Evolutionary conservation across 2,888 invertebrate genomes (phyloP), one percentile per base, ranked within the genome.

Genomic region (Parnassius apollo): DNA sequence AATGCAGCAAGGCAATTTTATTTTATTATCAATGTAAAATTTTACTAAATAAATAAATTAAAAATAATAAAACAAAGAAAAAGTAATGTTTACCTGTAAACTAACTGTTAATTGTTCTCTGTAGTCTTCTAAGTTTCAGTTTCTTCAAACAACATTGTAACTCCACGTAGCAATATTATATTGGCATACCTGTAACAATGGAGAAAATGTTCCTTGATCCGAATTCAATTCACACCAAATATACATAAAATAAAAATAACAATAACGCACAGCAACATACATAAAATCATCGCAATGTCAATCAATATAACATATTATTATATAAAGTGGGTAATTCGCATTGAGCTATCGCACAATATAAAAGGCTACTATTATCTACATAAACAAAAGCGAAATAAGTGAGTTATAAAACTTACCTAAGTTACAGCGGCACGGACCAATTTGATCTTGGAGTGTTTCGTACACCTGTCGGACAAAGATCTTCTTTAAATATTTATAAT

Each of bases 141-240:
- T 13, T 13, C 35, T 8, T 25, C 12, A 13, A 45, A 52, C 48
- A 11, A 11, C 49, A 13, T 7, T 18, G n/a, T 12, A 44, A 48
- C n/a, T 11, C 4, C 10, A 42, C 9, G 13, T 49, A 13, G 8
- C 49, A 45, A n/a, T 10, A 48, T 7, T 18, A 42, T 35, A 25
- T 53, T 10, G 42, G 8, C 54, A 42, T 48, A 66, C 66, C 75
- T 76, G 74, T 66, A 75, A 75, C 75, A 75, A 75, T 65, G 69
- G 79, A 84, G 69, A 80, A 74, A 58, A 65, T 50, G 60, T 71
- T 75, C 67, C 73, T 76, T 76, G 69, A 76, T 71, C 63, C 55
- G 56, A 61, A 63, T 67, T 71, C 68, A 13, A 12, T 57, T 61
- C 61, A 22, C 45, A 58, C 58, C 49, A 13, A 49, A 13, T 13